Evolutionary conservation across 2,888 invertebrate species (phyloP).

Genomic region (Nomada hirtipes): DNA sequence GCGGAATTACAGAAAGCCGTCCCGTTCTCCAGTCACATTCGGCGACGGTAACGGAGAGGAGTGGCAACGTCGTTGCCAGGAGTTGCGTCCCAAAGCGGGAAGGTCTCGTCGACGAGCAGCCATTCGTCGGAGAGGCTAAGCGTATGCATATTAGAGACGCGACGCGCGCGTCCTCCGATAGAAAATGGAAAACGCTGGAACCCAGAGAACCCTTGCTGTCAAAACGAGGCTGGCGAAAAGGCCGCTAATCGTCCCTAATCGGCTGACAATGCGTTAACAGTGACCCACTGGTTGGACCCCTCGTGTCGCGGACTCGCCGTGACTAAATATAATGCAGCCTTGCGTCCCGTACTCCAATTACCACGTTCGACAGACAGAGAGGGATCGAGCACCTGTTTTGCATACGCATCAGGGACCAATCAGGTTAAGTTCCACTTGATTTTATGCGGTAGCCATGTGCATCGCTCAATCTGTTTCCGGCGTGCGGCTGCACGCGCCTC

Average conservation of each 20-base stretch:
- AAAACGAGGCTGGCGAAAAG: constrained; percentile 69
- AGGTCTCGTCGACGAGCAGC: too few relatives aligned
- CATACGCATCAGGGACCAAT: constrained; percentile 82
- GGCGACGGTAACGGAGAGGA: too few relatives aligned
- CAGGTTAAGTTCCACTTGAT: constrained; percentile 79
- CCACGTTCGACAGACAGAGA: constrained; percentile 71
- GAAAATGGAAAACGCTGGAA: constrained; percentile 30
- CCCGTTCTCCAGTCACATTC: too few relatives aligned
- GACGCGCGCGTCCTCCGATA: not conserved
- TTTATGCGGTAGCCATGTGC: constrained; percentile 70
- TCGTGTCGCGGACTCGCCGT: constrained; percentile 71
- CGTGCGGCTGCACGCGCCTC: constrained; percentile 58
- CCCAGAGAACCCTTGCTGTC: constrained; percentile 42
- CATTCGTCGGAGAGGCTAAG: not conserved
- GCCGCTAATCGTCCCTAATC: constrained; percentile 78
- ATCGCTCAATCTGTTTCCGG: constrained; percentile 76
- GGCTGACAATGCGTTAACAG: constrained; percentile 82
- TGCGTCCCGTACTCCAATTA: constrained; percentile 82
- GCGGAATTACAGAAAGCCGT: too few relatives aligned
- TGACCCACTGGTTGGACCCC: constrained; percentile 81
- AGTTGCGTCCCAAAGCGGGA: too few relatives aligned
- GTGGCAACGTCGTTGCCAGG: too few relatives aligned
- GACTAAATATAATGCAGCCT: constrained; percentile 79
- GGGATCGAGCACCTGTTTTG: constrained; percentile 79
- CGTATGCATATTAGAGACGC: too few relatives aligned